phyloP scores from a whole-genome alignment of 2,797 vertebrate genomes.

The Sebastes steindachneri region DNA sequence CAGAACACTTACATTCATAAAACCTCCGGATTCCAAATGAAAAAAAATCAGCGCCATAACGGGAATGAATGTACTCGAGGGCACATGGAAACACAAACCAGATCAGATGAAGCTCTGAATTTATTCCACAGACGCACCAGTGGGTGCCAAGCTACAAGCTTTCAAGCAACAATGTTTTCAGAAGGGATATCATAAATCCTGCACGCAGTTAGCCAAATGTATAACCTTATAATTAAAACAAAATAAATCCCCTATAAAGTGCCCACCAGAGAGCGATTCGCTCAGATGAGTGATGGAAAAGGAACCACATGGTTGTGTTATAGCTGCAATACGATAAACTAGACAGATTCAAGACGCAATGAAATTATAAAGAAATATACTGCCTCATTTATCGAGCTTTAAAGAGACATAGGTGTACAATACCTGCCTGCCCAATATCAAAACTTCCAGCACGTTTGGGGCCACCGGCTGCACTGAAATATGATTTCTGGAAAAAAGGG shows the following conservation, averaged over 20 bases:
- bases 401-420: constrained; percentile 17
- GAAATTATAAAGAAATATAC: constrained; percentile 44
- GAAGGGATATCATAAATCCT: constrained; percentile 65
- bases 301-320: constrained; percentile 43
- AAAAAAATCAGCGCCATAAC: constrained; percentile 66
- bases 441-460: constrained; percentile 8
- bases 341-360: constrained; percentile 35
- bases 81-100: constrained; percentile 63
- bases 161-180: constrained; percentile 55
- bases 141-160: constrained; percentile 57
- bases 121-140: constrained; percentile 53
- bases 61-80: constrained; percentile 48
- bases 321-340: constrained; percentile 39
- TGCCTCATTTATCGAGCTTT: constrained; percentile 38
- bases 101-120: constrained; percentile 63
- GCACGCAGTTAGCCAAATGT: constrained; percentile 61
- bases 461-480: constrained; percentile 43
- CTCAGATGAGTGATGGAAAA: constrained; percentile 58
- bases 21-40: constrained; percentile 41
- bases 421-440: constrained; percentile 61
- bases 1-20: constrained; percentile 28
- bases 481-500: constrained; percentile 37
- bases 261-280: constrained; percentile 59
- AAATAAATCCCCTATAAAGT: constrained; percentile 70
- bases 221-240: constrained; percentile 73